These are phyloP conservation scores for Barnardius zonarius DNA, from an alignment of 2,113 vertebrate genomes.

Conservation along the genomic window DNA sequence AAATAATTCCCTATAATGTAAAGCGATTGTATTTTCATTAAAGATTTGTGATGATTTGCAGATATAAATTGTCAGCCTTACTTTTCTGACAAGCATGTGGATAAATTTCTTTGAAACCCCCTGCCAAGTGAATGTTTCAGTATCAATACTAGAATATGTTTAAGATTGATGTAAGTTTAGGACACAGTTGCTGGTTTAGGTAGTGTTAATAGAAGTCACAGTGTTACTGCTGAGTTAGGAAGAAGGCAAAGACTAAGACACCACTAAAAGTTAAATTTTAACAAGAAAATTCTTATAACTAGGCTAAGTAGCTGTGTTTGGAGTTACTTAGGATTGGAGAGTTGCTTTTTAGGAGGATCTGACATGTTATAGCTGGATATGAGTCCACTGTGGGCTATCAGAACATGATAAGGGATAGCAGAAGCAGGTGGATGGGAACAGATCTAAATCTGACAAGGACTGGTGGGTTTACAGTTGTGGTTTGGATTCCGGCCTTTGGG, in stretches of 20 bases:
- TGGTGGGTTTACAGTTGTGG: not conserved
- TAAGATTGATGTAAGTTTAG: not conserved
- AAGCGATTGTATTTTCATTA: not conserved
- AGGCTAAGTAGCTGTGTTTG: not conserved
- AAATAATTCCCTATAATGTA: not conserved
- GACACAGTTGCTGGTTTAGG: not conserved
- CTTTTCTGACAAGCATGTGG: not conserved
- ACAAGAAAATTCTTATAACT: not conserved
- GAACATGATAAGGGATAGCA: not conserved
- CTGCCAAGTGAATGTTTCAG: not conserved
- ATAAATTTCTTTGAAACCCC: not conserved
- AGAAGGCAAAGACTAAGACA: not conserved
- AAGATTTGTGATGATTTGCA: not conserved
- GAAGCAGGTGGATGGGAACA: not conserved
- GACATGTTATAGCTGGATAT: not conserved
- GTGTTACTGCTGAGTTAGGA: not conserved
- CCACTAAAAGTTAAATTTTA: not conserved
- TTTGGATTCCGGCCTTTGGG: not conserved
- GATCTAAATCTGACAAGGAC: not conserved
- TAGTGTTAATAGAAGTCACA: not conserved
- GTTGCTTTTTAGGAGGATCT: not conserved
- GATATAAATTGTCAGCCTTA: not conserved
- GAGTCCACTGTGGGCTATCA: not conserved
- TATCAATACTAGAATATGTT: not conserved
- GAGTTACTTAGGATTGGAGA: not conserved